Base-by-base conservation (phyloP, 2,888 invertebrate species). In the Netelia melanura region DNA sequence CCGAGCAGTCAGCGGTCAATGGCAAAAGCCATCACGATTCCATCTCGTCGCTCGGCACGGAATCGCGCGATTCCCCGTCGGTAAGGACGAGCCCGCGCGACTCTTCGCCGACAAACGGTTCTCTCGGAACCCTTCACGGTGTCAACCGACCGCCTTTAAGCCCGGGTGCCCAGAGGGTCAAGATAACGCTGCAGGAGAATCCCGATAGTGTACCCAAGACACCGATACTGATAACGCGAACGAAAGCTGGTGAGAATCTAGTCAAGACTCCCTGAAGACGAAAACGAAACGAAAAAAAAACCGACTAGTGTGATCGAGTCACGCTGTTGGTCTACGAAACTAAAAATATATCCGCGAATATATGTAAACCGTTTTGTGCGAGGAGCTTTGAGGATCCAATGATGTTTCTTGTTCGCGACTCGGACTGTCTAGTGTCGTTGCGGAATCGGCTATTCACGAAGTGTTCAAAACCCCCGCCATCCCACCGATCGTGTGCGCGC, bases 221-320 rank as follows among this genome's bases (percentile, higher is more conserved):
- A n/a, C 97, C 97, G 48, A 95, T 97, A 93, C 95, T 97, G 92
- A 97, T 97, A 91, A 97, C 96, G 90, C 96, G 97, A 93, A 96
- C 97, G 71, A 96, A 96, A 92, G 96, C 96, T 86, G 97, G 97
- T 87, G 96, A 96, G 87, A 96, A 97, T 89, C 96, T 97, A 89
- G 96, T 97, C 91, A 97, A 97, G 88, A 95, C 96, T 70, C 94
- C 95, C 79, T 94, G 90, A 90, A 54, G 61, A 48, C 38, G 54
- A 54, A 17, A 54, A n/a, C n/a, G 54, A 21, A 58, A 58, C 10
- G 58, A 58, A 21, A 17, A 21, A 58, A 58, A 21, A 0, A 2
- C 3, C 21, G 3, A 23, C 58, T 21, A 10, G 11, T 10, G 58
- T 58, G 58, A 58, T 58, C 58, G 10, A 48, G 14, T 21, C 10